Conservation (phyloP, 2,113 vertebrate species). For the Lampris incognitus region DNA sequence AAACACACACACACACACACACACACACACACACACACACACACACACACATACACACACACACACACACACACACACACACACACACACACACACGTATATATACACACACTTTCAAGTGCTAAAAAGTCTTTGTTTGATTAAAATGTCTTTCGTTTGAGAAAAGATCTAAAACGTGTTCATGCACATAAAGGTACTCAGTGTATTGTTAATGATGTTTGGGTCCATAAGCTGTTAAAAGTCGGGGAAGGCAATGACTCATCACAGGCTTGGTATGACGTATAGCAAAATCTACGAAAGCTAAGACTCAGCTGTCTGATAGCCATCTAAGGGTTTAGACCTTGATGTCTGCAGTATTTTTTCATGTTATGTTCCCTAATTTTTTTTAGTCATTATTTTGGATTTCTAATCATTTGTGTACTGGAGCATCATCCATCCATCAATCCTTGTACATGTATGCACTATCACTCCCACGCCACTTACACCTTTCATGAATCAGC, state of each 20-base stretch:
- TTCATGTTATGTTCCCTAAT: not conserved
- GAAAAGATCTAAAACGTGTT: constrained; percentile 27
- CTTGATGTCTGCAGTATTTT: not conserved
- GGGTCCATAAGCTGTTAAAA: not conserved
- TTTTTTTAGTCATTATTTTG: not conserved
- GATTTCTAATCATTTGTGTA: not conserved
- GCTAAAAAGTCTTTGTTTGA: constrained; percentile 23
- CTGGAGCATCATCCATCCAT: not conserved
- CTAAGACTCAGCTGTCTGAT: not conserved
- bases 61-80: too few species aligned
- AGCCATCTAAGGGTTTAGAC: too few species aligned
- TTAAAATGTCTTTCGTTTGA: constrained; percentile 24
- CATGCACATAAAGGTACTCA: not conserved
- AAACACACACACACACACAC: too few species aligned
- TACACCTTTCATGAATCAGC: too few species aligned
- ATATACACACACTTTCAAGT: not conserved
- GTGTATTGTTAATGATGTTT: not conserved
- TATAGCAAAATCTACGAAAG: not conserved
- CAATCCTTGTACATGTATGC: too few species aligned
- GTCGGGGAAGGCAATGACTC: not conserved
- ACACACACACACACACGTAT: too few species aligned
- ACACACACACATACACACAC: too few species aligned
- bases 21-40: too few species aligned
- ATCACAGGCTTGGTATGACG: not conserved
- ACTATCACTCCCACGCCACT: too few species aligned